Percentiles rank a stretch among this genome's conserved stretches.
Evolutionary conservation across 2,113 vertebrate genomes (phyloP).

Genomic region (Leptosomus discolor): DNA sequence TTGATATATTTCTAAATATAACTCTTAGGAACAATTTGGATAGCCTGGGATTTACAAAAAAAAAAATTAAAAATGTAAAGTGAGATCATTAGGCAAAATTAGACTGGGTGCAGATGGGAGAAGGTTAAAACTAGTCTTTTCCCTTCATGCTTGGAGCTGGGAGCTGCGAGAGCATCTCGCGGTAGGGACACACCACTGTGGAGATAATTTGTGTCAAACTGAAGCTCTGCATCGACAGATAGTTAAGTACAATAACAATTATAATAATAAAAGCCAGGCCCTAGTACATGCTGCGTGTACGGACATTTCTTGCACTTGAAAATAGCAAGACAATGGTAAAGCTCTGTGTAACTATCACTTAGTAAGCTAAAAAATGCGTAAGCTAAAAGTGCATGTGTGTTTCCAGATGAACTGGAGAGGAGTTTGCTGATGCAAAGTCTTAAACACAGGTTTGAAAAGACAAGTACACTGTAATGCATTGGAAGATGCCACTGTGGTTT

Average conservation of each 20-base stretch:
- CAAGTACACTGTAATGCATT: not conserved
- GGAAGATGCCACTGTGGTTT: not conserved
- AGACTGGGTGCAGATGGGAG: not conserved
- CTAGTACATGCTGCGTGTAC: not conserved
- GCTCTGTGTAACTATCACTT: not conserved
- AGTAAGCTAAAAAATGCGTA: not conserved
- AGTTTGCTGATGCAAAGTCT: not conserved
- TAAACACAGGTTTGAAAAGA: not conserved
- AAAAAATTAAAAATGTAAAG: not conserved
- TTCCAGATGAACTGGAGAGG: not conserved
- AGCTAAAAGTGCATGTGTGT: not conserved
- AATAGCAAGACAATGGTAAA: not conserved
- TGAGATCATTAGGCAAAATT: not conserved
- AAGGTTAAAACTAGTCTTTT: conserved; percentile 19
- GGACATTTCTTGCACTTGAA: conserved; percentile 43
- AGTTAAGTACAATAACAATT: conserved; percentile 58
- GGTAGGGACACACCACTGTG: not conserved
- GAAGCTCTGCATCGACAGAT: conserved; percentile 37
- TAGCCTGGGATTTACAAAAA: not conserved
- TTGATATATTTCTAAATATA: not conserved
- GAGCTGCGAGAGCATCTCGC: not conserved
- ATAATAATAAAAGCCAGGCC: conserved; percentile 49
- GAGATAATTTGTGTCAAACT: conserved; percentile 32
- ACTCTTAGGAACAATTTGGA: not conserved
- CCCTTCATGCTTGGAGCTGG: not conserved